Conservation (phyloP, 2,797 vertebrate genomes). For the Margarornis squamiger region DNA sequence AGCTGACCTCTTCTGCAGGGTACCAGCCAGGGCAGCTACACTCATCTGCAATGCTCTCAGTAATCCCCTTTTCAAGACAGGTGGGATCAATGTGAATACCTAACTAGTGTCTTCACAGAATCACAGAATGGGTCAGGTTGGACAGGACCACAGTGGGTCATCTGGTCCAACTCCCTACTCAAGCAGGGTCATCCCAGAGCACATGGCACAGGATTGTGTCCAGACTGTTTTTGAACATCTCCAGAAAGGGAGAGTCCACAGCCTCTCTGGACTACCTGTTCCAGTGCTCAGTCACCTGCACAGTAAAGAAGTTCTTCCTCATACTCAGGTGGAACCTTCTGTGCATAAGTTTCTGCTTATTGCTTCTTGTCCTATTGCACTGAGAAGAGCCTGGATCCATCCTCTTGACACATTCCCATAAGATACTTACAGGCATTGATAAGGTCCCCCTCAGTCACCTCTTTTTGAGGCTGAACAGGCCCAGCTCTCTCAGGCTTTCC, state of each 20-base stretch:
- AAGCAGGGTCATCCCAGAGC: background rate
- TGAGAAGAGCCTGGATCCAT: fast-evolving
- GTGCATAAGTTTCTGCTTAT: background rate
- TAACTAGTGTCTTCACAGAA: background rate
- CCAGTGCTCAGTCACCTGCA: background rate
- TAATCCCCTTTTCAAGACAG: background rate
- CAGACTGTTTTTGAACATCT: background rate
- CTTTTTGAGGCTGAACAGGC: background rate
- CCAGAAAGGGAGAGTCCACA: background rate
- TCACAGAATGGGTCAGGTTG: background rate
- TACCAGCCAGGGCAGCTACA: background rate
- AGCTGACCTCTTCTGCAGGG: background rate
- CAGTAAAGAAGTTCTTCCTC: background rate
- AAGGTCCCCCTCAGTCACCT: background rate
- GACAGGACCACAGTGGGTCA: background rate
- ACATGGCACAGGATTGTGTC: background rate
- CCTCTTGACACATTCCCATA: background rate
- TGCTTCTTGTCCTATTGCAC: background rate
- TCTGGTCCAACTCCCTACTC: background rate
- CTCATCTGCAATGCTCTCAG: background rate
- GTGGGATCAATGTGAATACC: background rate
- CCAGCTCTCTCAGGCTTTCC: background rate
- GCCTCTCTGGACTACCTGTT: fast-evolving
- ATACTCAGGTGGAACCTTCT: background rate
- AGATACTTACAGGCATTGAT: background rate